A percentile compares a stretch with the other conserved stretches of the same genome.
Conservation (phyloP, 1,140 invertebrate species). For the Sitophilus oryzae region DNA sequence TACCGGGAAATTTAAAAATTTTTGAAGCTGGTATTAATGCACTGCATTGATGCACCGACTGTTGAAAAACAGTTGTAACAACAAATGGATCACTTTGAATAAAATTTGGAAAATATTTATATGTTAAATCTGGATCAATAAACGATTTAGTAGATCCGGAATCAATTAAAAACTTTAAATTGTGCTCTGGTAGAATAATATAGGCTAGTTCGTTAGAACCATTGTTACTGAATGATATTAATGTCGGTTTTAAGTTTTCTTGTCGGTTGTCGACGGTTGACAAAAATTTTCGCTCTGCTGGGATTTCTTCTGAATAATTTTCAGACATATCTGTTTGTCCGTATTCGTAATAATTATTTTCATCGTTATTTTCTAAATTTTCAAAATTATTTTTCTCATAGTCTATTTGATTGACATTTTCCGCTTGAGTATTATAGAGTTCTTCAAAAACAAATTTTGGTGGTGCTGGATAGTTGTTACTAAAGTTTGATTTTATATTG, state of each 20-base stretch:
- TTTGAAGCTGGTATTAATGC: constrained; percentile 7
- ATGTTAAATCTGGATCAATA: constrained; percentile 7
- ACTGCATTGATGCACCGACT: constrained; percentile 5
- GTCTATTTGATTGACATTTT: too few species aligned
- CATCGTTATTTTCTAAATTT: too few species aligned
- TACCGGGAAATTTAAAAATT: constrained; percentile 9
- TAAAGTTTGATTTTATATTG: too few species aligned
- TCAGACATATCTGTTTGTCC: too few species aligned
- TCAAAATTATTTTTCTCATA: too few species aligned
- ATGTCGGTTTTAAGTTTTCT: not conserved
- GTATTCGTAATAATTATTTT: too few species aligned
- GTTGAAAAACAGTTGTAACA: constrained; percentile 8
- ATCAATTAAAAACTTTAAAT: constrained; percentile 13
- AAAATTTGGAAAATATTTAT: constrained; percentile 1
- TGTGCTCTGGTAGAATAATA: constrained; percentile 12
- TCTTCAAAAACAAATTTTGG: too few species aligned
- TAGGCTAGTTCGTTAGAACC: constrained; percentile 8
- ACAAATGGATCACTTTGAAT: constrained; percentile 7
- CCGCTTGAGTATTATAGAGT: too few species aligned
- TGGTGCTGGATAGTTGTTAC: too few species aligned
- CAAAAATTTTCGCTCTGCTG: too few species aligned
- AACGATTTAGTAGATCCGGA: constrained; percentile 13
- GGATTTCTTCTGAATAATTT: too few species aligned
- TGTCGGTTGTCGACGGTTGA: too few species aligned
- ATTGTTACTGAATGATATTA: constrained; percentile 10